Percentiles rank a stretch among this genome's conserved stretches.
These are phyloP conservation scores for Armadillidium nasatum DNA, from an alignment of 1,140 invertebrate species.

Conservation along the genomic window DNA sequence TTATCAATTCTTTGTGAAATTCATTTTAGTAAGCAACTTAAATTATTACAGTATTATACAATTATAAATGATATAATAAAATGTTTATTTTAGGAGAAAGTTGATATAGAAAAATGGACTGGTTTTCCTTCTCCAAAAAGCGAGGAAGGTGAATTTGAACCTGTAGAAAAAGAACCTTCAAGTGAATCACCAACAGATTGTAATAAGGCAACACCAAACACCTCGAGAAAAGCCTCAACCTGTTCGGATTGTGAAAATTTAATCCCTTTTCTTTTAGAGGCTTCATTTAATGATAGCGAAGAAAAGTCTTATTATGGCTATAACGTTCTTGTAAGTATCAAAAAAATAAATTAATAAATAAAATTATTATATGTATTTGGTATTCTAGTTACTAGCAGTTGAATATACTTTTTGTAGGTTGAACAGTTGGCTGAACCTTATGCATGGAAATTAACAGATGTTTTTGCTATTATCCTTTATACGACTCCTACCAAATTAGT, in stretches of 20 bases:
- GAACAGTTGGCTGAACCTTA: conserved; percentile 3
- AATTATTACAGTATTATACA: too few relatives aligned
- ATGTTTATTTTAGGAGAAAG: too few relatives aligned
- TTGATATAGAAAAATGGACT: background rate
- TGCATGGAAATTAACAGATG: background rate
- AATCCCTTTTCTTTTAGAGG: background rate
- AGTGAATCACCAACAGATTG: background rate
- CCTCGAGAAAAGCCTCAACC: background rate
- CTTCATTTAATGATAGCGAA: background rate
- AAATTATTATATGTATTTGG: background rate
- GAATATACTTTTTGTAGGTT: background rate
- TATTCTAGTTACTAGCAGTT: background rate
- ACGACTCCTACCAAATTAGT: background rate
- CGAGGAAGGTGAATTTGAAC: too few relatives aligned
- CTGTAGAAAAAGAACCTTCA: background rate
- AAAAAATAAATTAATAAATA: background rate
- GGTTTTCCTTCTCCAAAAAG: background rate
- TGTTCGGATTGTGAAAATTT: background rate
- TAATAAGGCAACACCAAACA: background rate
- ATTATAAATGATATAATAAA: too few relatives aligned
- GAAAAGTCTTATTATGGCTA: background rate
- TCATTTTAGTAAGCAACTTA: too few relatives aligned
- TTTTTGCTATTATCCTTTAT: background rate
- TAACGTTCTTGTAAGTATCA: background rate
- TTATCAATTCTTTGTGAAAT: too few relatives aligned